These are phyloP conservation scores for Craterocephalus amniculus DNA, from an alignment of 2,797 vertebrate species.

Conservation along the genomic window DNA sequence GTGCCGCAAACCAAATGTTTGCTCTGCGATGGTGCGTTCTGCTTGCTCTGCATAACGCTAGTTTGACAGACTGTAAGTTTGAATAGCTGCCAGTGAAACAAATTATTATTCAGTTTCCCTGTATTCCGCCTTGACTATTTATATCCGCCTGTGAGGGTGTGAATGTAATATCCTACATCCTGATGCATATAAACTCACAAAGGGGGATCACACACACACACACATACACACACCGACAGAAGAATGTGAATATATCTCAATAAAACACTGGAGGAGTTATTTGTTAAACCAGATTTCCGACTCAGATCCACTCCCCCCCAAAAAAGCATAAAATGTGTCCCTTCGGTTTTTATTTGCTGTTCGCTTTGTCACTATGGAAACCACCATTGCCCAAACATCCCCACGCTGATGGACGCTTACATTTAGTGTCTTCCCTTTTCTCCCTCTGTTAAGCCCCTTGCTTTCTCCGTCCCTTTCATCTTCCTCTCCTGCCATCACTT, in stretches of 20 bases:
- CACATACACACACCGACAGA: constrained; percentile 36
- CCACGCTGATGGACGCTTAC: constrained; percentile 71
- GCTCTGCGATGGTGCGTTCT: constrained; percentile 55
- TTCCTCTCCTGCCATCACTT: constrained; percentile 54
- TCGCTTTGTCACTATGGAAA: constrained; percentile 81
- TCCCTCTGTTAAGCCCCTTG: constrained; percentile 36
- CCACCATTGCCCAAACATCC: constrained; percentile 79
- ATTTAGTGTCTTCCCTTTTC: constrained; percentile 70
- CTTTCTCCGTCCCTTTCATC: constrained; percentile 32
- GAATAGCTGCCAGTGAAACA: constrained; percentile 76
- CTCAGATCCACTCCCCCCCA: constrained; percentile 46
- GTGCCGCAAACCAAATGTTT: constrained; percentile 57
- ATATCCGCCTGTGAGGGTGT: constrained; percentile 71
- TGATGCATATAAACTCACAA: constrained; percentile 60
- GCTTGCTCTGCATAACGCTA: constrained; percentile 65
- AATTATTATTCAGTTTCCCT: constrained; percentile 76
- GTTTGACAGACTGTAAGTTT: constrained; percentile 71
- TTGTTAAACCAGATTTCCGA: constrained; percentile 56
- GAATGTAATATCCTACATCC: constrained; percentile 67
- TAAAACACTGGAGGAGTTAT: constrained; percentile 56
- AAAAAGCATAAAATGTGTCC: constrained; percentile 67
- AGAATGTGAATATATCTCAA: constrained; percentile 40
- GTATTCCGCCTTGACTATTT: constrained; percentile 70
- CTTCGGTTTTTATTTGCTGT: constrained; percentile 73
- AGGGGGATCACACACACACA: constrained; percentile 24